Conservation (phyloP, 2,888 invertebrate genomes). For the Trypoxylon attenuatum region DNA sequence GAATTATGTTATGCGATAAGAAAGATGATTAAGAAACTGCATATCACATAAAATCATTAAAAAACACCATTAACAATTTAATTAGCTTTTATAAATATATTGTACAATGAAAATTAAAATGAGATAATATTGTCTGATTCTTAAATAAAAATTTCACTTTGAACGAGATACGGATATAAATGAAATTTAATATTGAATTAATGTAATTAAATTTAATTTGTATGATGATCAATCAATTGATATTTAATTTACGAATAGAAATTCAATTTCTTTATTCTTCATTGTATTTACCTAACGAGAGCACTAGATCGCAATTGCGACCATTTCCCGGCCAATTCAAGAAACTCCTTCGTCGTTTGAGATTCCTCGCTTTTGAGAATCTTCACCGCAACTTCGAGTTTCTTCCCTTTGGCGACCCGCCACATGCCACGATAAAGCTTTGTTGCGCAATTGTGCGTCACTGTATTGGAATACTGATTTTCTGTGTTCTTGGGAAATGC, state of each 20-base stretch:
- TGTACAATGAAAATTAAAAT: too few relatives aligned
- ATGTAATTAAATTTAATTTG: too few relatives aligned
- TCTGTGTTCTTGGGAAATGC: conserved; percentile 73
- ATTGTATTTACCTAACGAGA: conserved; percentile 78
- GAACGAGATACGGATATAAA: too few relatives aligned
- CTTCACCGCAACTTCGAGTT: conserved; percentile 87
- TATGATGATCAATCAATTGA: neutral
- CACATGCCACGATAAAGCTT: conserved; percentile 82
- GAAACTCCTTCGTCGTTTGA: conserved; percentile 80
- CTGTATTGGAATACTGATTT: conserved; percentile 43
- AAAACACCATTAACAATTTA: too few relatives aligned
- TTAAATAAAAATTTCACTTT: too few relatives aligned
- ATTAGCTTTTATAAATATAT: too few relatives aligned
- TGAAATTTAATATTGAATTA: too few relatives aligned
- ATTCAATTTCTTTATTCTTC: conserved; percentile 5
- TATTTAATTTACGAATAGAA: neutral
- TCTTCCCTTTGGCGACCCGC: conserved; percentile 85
- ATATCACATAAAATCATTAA: too few relatives aligned
- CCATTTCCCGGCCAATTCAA: conserved; percentile 86
- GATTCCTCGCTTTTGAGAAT: conserved; percentile 81
- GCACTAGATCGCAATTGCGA: conserved; percentile 85
- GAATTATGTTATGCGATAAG: neutral
- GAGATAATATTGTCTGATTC: too few relatives aligned
- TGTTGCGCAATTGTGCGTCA: conserved; percentile 36
- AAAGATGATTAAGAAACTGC: too few relatives aligned